Percentiles rank a stretch among this genome's conserved stretches.
phyloP scores from a whole-genome alignment of 2,113 vertebrate species.

The Vimba vimba region DNA sequence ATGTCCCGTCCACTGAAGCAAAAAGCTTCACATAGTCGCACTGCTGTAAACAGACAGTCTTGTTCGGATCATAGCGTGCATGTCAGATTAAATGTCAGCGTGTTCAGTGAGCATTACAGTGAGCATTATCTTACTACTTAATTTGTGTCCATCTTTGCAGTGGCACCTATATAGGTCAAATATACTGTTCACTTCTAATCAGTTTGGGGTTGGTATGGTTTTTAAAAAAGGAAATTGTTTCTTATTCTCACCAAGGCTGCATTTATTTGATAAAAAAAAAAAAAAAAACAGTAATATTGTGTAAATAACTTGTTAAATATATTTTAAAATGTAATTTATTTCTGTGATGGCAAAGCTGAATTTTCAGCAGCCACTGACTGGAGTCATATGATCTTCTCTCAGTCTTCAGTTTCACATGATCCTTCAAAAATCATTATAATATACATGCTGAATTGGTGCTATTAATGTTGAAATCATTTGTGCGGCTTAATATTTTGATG shows the following conservation, averaged over 20 bases:
- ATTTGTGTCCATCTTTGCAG: not conserved
- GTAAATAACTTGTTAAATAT: not conserved
- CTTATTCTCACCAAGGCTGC: too few relatives aligned
- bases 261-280: too few relatives aligned
- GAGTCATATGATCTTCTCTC: too few relatives aligned
- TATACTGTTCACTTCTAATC: not conserved
- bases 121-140: not conserved
- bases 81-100: not conserved
- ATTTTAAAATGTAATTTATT: not conserved
- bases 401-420: not conserved
- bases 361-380: not conserved
- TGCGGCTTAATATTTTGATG: not conserved
- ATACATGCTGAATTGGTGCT: not conserved
- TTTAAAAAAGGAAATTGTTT: too few relatives aligned
- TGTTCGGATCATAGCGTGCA: not conserved
- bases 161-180: not conserved
- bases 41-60: slow-evolving; percentile 33
- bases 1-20: slow-evolving; percentile 44
- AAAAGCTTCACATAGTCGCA: slow-evolving; percentile 34
- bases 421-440: not conserved
- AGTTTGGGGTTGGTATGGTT: too few relatives aligned
- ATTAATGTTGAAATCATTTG: not conserved
- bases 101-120: not conserved
- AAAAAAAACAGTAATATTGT: not conserved
- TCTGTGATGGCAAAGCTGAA: not conserved